Evolutionary conservation across 2,888 invertebrate genomes (phyloP).

Genomic region (Emmelina monodactyla): DNA sequence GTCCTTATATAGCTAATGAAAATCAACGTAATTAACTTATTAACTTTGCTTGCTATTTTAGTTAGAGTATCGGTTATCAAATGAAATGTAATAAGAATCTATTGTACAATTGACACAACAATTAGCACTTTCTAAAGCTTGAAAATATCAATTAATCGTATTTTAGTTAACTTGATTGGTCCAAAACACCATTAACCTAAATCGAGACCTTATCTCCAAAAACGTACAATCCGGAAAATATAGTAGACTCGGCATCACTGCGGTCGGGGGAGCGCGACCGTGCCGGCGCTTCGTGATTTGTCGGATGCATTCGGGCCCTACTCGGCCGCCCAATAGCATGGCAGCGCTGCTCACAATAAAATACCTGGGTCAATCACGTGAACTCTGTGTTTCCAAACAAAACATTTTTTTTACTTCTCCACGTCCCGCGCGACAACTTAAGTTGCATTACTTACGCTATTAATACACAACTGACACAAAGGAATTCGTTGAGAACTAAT

Average conservation of each 20-base stretch:
- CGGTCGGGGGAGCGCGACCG: slow-evolving; percentile 35
- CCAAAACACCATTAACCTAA: too few species aligned
- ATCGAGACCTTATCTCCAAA: too few species aligned
- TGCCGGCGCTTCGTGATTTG: slow-evolving; percentile 49
- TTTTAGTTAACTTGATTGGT: too few species aligned
- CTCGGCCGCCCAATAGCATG: slow-evolving; percentile 56
- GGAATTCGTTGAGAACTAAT: not conserved
- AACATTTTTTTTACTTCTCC: slow-evolving; percentile 58
- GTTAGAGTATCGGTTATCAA: too few species aligned
- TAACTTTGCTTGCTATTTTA: too few species aligned
- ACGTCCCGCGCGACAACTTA: slow-evolving; percentile 21
- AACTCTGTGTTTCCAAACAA: slow-evolving; percentile 77
- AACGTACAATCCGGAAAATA: too few species aligned
- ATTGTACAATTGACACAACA: too few species aligned
- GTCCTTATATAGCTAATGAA: too few species aligned
- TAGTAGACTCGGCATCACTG: not conserved
- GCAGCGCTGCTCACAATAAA: slow-evolving; percentile 48
- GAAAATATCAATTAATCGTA: too few species aligned
- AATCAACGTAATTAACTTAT: too few species aligned
- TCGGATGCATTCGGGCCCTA: slow-evolving; percentile 50
- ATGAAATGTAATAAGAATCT: too few species aligned
- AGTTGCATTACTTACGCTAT: slow-evolving; percentile 24
- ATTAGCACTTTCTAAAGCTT: too few species aligned
- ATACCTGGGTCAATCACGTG: slow-evolving; percentile 73
- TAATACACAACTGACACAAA: not conserved